phyloP scores from a whole-genome alignment of 2,113 vertebrate genomes.

The Talpa occidentalis region DNA sequence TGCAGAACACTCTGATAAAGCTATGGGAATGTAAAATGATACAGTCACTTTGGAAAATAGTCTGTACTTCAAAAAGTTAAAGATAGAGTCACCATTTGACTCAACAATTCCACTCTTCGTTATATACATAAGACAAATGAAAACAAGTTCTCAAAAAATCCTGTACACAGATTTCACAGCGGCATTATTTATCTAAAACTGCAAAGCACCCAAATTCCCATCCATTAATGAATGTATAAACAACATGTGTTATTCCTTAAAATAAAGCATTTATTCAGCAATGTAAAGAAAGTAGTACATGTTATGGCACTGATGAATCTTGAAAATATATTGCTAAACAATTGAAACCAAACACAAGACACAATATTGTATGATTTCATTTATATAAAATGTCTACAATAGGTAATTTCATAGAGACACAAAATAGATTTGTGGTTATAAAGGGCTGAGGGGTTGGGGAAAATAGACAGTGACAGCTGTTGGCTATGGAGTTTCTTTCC shows the following conservation, averaged over 20 bases:
- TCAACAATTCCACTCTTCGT: not conserved
- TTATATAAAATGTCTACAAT: not conserved
- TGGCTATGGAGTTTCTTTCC: not conserved
- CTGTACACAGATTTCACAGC: not conserved
- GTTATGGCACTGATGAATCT: not conserved
- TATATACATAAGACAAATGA: not conserved
- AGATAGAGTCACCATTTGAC: not conserved
- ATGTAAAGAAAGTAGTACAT: not conserved
- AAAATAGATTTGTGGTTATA: not conserved
- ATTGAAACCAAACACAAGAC: not conserved
- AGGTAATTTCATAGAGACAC: not conserved
- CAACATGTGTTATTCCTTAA: not conserved
- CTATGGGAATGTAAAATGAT: not conserved
- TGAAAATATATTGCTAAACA: not conserved
- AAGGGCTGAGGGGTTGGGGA: not conserved
- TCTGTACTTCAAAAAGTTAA: not conserved
- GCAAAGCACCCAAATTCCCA: not conserved
- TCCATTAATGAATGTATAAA: not conserved
- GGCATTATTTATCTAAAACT: not conserved
- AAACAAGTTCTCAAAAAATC: not conserved
- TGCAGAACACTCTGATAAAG: not conserved
- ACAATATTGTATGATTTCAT: not conserved
- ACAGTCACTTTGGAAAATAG: conserved; percentile 1
- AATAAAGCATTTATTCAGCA: not conserved
- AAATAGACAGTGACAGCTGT: not conserved